phyloP scores from a whole-genome alignment of 2,797 vertebrate genomes.

The Echeneis naucrates region DNA sequence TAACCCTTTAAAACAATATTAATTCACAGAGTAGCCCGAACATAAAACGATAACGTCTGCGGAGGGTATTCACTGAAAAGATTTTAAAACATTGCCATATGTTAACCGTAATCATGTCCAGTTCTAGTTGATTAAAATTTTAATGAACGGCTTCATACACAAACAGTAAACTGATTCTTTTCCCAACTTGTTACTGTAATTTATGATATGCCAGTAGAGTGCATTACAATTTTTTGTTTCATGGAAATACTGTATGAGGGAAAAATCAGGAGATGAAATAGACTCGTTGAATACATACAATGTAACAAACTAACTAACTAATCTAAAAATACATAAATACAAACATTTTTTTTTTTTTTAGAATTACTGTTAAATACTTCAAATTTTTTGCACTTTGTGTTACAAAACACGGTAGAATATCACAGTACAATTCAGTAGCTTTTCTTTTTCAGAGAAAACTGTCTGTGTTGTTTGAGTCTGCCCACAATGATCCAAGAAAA shows the following conservation, averaged over 20 bases:
- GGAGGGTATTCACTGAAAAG: constrained; percentile 11
- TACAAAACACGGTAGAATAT: no score
- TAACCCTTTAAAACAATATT: constrained; percentile 33
- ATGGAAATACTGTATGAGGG: background rate
- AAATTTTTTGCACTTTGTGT: no score
- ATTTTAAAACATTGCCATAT: constrained; percentile 9
- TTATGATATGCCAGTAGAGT: background rate
- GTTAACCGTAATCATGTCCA: background rate
- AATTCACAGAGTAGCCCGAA: background rate
- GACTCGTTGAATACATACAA: constrained; percentile 3
- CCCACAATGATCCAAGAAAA: no score
- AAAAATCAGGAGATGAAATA: background rate
- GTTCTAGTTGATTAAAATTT: constrained; percentile 14
- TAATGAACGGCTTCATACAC: constrained; percentile 6
- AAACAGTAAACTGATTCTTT: constrained; percentile 18
- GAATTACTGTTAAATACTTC: no score
- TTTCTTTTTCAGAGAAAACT: no score
- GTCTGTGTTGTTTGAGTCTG: no score
- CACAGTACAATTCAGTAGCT: no score
- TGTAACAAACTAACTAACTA: no score
- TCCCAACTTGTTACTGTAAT: constrained; percentile 5
- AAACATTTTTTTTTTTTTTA: no score
- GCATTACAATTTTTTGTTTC: background rate
- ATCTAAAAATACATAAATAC: no score
- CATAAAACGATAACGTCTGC: constrained; percentile 15